Percentiles rank a stretch among this genome's conserved stretches.
phyloP scores from a whole-genome alignment of 2,113 vertebrate species.

The Pseudopodoces humilis region DNA sequence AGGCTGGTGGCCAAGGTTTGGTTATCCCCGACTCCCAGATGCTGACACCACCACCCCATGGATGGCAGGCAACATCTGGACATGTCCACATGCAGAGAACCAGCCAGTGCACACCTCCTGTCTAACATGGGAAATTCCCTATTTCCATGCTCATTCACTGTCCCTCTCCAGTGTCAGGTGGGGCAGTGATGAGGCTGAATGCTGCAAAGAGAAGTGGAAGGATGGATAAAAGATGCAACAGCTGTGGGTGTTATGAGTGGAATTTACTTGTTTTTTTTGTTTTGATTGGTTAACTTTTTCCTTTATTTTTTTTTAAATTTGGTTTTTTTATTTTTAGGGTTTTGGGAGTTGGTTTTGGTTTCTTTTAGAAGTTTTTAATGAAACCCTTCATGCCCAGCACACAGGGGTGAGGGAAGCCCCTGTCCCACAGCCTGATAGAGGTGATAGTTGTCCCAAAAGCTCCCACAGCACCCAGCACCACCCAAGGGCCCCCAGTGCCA shows the following conservation, averaged over 20 bases:
- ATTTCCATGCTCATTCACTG: background rate
- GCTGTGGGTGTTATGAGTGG: background rate
- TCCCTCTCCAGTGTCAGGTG: fast-evolving
- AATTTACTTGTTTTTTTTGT: too few species aligned
- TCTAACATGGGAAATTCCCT: fast-evolving
- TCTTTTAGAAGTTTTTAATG: background rate
- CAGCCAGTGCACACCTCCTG: background rate
- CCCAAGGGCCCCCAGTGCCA: fast-evolving
- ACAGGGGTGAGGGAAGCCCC: fast-evolving
- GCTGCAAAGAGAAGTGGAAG: background rate
- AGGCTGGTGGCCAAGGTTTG: background rate
- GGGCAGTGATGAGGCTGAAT: fast-evolving
- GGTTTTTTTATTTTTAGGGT: background rate
- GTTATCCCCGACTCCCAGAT: background rate
- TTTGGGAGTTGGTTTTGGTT: background rate
- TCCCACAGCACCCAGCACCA: background rate
- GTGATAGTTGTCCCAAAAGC: fast-evolving
- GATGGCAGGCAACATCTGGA: fast-evolving
- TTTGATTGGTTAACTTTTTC: fast-evolving
- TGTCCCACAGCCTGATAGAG: too few species aligned
- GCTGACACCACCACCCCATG: background rate
- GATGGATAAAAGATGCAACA: background rate
- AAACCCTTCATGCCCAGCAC: background rate
- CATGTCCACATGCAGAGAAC: fast-evolving
- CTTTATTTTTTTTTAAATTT: fast-evolving